A percentile compares a stretch with the other conserved stretches of the same genome.
Evolutionary conservation across 2,888 invertebrate genomes (phyloP).

Genomic region (Leptopilina myrica): DNA sequence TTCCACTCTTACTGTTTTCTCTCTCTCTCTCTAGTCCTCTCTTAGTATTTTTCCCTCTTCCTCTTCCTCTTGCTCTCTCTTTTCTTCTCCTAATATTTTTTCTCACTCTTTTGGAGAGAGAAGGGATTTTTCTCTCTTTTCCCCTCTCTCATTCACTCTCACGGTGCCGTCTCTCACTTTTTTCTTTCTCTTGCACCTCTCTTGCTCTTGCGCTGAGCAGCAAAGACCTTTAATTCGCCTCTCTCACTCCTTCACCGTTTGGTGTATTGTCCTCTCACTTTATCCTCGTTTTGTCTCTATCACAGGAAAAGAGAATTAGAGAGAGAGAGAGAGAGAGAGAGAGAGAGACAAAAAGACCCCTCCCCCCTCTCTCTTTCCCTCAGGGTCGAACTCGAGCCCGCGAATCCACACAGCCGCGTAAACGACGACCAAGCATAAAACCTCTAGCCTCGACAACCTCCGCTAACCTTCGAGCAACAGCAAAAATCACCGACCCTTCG

Average conservation of each 20-base stretch:
- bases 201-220: neutral
- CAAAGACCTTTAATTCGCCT: slow-evolving; percentile 26
- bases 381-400: slow-evolving; percentile 66
- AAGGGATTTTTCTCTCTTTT: neutral
- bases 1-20: neutral
- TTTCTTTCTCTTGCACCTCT: neutral
- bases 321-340: no score
- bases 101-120: no score
- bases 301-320: neutral
- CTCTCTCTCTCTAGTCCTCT: no score
- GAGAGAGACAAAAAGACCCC: neutral
- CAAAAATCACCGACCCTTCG: slow-evolving; percentile 58
- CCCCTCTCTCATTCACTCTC: neutral
- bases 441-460: slow-evolving; percentile 54
- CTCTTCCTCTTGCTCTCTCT: no score
- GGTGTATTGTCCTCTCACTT: neutral
- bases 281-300: slow-evolving; percentile 16
- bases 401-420: slow-evolving; percentile 61
- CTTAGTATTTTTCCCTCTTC: no score
- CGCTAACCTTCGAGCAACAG: slow-evolving; percentile 53
- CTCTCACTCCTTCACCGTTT: neutral
- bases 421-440: slow-evolving; percentile 67
- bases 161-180: neutral
- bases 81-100: no score
- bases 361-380: slow-evolving; percentile 35